Evolutionary conservation across 2,113 vertebrate genomes (phyloP).

Genomic region (Turnix velox): DNA sequence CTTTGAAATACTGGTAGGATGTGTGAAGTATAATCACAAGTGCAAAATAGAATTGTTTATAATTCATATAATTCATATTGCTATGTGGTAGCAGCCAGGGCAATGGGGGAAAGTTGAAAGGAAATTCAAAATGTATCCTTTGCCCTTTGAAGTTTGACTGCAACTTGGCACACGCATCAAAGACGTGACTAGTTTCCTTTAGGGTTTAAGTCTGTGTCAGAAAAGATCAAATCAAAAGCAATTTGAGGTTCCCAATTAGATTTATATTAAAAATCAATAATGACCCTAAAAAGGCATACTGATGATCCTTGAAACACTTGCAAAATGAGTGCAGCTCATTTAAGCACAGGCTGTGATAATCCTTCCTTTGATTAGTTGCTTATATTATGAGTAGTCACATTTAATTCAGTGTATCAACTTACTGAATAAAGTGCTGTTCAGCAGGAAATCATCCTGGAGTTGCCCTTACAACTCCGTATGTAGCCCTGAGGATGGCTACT

Average conservation of each 20-base stretch:
- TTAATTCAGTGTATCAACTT: background rate
- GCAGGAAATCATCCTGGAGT: background rate
- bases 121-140: conserved; percentile 53
- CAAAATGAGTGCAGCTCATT: background rate
- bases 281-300: background rate
- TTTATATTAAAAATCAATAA: conserved; percentile 57
- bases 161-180: conserved; percentile 55
- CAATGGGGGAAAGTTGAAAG: conserved; percentile 63
- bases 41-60: conserved; percentile 48
- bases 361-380: conserved; percentile 25
- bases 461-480: rapidly evolving
- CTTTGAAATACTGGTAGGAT: background rate
- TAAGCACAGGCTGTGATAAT: conserved; percentile 26
- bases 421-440: background rate
- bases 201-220: conserved; percentile 19
- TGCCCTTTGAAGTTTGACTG: conserved; percentile 63
- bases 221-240: conserved; percentile 49
- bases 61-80: too few species aligned
- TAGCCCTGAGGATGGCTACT: background rate
- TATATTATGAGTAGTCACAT: background rate
- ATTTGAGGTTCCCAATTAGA: conserved; percentile 34
- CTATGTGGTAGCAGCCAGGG: conserved; percentile 32
- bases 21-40: conserved; percentile 8
- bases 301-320: background rate
- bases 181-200: conserved; percentile 54